Evolutionary conservation across 64 coral and sea anemone species (phyloP).

Genomic region (Platygyra sinensis): DNA sequence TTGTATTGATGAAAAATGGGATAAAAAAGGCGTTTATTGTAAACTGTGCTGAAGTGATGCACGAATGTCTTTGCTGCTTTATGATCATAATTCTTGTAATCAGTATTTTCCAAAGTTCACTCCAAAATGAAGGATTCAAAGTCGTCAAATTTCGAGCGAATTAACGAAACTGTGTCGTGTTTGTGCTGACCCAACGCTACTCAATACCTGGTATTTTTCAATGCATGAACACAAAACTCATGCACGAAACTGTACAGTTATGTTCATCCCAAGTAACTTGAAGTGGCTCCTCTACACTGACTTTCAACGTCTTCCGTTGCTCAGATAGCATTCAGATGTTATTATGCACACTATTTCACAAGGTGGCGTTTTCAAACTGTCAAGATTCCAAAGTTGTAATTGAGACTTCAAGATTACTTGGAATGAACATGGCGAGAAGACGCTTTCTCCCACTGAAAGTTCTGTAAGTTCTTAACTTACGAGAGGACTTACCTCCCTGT

Average conservation of each 20-base stretch:
- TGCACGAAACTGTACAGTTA: neutral
- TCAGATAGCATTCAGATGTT: neutral
- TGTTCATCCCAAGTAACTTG: neutral
- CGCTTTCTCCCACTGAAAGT: slow-evolving; percentile 19
- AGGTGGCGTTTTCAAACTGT: neutral
- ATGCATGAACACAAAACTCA: neutral
- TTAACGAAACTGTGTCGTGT: neutral
- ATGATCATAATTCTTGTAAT: too few species aligned
- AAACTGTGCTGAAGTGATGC: too few species aligned
- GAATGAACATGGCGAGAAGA: slow-evolving; percentile 10
- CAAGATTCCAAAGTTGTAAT: neutral
- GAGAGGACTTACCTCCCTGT: slow-evolving; percentile 37
- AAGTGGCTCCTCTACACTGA: neutral
- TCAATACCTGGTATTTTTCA: neutral
- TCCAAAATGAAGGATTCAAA: neutral
- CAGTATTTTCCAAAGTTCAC: neutral
- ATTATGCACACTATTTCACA: neutral
- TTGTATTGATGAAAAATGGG: neutral
- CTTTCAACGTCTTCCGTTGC: neutral
- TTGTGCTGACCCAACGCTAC: neutral
- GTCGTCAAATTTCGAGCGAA: too few species aligned
- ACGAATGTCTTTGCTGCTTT: too few species aligned
- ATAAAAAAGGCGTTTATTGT: too few species aligned
- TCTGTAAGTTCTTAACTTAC: neutral
- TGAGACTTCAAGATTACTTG: neutral